Conservation (phyloP, 2,888 invertebrate species). For the Pyrrhia umbra region DNA sequence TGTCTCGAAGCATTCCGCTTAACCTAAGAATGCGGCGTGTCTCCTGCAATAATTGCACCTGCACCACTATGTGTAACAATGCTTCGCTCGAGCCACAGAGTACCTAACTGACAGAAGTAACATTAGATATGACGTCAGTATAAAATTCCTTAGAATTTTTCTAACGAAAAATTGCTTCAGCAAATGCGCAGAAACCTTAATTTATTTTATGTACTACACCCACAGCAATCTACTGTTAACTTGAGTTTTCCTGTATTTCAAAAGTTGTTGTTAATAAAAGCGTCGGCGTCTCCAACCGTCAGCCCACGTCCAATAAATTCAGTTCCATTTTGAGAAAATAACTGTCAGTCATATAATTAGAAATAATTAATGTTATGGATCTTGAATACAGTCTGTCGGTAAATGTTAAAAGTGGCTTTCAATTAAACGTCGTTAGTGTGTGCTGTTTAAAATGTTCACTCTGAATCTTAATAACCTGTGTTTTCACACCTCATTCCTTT, state of each 20-base stretch:
- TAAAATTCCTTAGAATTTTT: background rate
- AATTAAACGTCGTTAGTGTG: background rate
- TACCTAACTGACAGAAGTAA: slow-evolving; percentile 7
- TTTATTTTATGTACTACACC: background rate
- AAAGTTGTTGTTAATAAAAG: background rate
- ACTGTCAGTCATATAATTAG: too few relatives aligned
- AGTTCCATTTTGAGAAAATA: too few relatives aligned
- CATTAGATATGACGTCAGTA: background rate
- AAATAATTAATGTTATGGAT: too few relatives aligned
- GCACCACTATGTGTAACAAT: slow-evolving; percentile 43
- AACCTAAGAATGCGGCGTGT: slow-evolving; percentile 39
- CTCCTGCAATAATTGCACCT: slow-evolving; percentile 48
- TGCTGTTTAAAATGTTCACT: background rate
- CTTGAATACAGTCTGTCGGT: too few relatives aligned
- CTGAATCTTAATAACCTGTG: slow-evolving; percentile 1
- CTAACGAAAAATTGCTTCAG: background rate
- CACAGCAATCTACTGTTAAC: background rate
- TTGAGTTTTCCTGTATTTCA: background rate
- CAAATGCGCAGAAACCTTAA: background rate
- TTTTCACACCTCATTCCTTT: slow-evolving; percentile 45
- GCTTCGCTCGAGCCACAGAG: slow-evolving; percentile 13
- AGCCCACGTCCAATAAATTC: too few relatives aligned
- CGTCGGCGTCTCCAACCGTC: background rate
- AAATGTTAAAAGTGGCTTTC: background rate
- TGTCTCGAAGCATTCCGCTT: slow-evolving; percentile 22